Evolutionary conservation across 1,140 invertebrate species (phyloP), one percentile per base, ranked within the genome.

Genomic region (Tetramorium parvispinum): DNA sequence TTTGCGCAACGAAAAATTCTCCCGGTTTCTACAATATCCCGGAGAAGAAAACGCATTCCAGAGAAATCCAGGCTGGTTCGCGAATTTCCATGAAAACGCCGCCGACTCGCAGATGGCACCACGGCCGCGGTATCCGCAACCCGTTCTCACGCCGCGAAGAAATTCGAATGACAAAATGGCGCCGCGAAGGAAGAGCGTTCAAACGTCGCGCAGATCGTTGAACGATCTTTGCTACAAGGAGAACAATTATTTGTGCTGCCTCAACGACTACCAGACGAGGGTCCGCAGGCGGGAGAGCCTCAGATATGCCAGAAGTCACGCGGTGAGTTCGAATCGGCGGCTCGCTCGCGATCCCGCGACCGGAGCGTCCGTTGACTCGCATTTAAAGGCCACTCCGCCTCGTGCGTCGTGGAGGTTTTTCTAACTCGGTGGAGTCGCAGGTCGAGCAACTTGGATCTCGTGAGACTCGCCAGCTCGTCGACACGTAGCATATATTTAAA

Each of bases 231-330:
- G 37, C 7, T 88, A 94, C 3, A 95, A 95, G 61, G 95, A 95
- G 90, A 94, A 95, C 61, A 91, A 89, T 87, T 95, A 95, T 93
- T 87, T 95, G 21, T 92, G 92, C 40, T 92, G 94, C 43, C 91
- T 95, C 13, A 95, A 86, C 77, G 94, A 95, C 89, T 95, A 94
- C 86, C 94, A 95, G 57, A 91, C 91, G 6, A 88, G 93, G 57
- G 91, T 95, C 8, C 88, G 94, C 85, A 91, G 93, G 7, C 93
- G 95, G 18, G 94, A 95, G 46, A 94, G 94, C 1, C 79, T 95
- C 10, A 85, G 94, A 46, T 92, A 88, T 79, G 86, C 76, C 8
- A 92, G 88, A 88, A 87, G 57, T 43, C 37, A 87, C 68, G 88
- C 87, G 92, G 95, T 95, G 75, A 95, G 94, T 94, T 18, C 2